Percentiles rank a stretch among this genome's conserved stretches.
Conservation (phyloP, 92 coral and sea anemone genomes). For the Meandrina meandrites region DNA sequence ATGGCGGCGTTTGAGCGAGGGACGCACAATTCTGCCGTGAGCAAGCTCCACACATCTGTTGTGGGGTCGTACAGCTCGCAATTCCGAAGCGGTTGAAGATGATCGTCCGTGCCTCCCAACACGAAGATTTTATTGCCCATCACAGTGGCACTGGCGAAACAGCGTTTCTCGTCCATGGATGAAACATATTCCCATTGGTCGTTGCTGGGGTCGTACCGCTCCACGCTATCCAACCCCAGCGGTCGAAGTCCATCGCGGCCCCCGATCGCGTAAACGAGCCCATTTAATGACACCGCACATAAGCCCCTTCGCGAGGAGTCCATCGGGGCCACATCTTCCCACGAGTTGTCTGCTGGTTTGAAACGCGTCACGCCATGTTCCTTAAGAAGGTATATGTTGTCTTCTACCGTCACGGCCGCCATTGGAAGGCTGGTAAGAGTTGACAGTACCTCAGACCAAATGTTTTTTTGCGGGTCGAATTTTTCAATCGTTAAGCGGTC, state of each 20-base stretch:
- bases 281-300: constrained; percentile 28
- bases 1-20: constrained; percentile 38
- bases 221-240: constrained; percentile 35
- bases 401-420: constrained; percentile 35
- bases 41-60: constrained; percentile 35
- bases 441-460: constrained; percentile 1
- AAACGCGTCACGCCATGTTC: constrained; percentile 9
- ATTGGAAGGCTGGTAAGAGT: background rate
- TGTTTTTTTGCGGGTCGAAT: constrained; percentile 25
- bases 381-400: constrained; percentile 13
- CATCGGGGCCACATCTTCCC: constrained; percentile 24
- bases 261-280: constrained; percentile 30
- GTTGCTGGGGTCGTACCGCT: constrained; percentile 21
- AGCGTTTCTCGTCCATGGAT: constrained; percentile 34
- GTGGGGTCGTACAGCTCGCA: constrained; percentile 42
- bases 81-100: constrained; percentile 24
- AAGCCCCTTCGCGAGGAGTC: constrained; percentile 27
- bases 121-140: constrained; percentile 34
- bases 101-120: constrained; percentile 38
- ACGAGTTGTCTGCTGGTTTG: constrained; percentile 3
- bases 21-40: constrained; percentile 24
- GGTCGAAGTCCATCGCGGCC: constrained; percentile 23
- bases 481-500: constrained; percentile 37
- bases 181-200: constrained; percentile 31
- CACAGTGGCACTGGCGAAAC: constrained; percentile 37